phyloP scores from a whole-genome alignment of 2,888 invertebrate genomes.

The Allacma fusca region DNA sequence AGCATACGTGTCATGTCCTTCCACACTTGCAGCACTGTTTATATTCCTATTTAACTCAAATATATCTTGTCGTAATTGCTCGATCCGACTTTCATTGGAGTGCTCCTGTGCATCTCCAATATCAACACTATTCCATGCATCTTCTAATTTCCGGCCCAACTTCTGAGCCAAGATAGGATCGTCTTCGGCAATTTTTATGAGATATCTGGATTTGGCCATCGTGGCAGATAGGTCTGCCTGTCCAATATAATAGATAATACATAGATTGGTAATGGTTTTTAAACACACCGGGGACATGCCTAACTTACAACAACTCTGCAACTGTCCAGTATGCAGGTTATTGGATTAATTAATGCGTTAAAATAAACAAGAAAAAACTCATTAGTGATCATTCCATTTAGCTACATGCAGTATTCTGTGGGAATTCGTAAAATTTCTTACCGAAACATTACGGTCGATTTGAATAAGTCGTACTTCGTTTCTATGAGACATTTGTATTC shows the following conservation, averaged over 20 bases:
- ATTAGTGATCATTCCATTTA: background rate
- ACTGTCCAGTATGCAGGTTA: no score
- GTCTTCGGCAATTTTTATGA: constrained; percentile 57
- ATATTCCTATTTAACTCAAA: constrained; percentile 54
- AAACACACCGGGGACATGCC: no score
- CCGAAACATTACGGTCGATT: constrained; percentile 54
- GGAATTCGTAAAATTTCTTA: background rate
- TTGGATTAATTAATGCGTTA: background rate
- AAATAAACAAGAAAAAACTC: background rate
- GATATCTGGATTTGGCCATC: constrained; percentile 27
- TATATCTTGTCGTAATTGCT: constrained; percentile 54
- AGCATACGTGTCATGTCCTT: constrained; percentile 55
- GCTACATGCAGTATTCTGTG: background rate
- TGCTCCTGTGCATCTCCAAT: constrained; percentile 34
- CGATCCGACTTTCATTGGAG: constrained; percentile 47
- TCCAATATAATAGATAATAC: no score
- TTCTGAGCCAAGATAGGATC: constrained; percentile 50
- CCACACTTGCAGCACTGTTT: constrained; percentile 51
- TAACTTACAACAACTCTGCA: no score
- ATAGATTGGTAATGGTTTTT: no score
- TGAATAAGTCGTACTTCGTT: constrained; percentile 48
- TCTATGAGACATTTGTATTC: constrained; percentile 51
- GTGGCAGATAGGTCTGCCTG: constrained; percentile 29
- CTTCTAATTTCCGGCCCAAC: constrained; percentile 51
- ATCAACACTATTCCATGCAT: constrained; percentile 56